Evolutionary conservation across 2,888 invertebrate species (phyloP), one percentile per base, ranked within the genome.

Genomic region (Graphium colonna): DNA sequence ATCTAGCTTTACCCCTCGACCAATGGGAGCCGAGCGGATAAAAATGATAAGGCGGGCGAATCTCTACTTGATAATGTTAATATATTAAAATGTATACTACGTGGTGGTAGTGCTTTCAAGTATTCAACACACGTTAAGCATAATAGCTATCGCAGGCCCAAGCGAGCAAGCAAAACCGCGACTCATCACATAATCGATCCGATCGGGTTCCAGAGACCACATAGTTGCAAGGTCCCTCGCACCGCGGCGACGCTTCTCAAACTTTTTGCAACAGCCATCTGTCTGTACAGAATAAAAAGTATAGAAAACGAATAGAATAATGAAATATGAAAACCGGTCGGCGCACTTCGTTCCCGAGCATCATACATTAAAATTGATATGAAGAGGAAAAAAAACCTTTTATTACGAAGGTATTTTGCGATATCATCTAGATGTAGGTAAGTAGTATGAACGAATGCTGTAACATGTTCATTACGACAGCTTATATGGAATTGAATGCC

Each of bases 201-300:
- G 58, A 62, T 66, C 65, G 62, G 65, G 65, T 65, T 67, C 59
- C 55, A 60, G 58, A 64, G 61, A 69, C 67, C 71, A 62, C 75
- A 67, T 56, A 56, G 52, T 59, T 61, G 59, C 75, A 75, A 77
- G 76, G 76, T 69, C 75, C 68, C 68, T 70, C 64, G 64, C 58
- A 54, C 45, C 39, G 57, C 46, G 47, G 47, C 51, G 55, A 9
- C 18, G 62, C 56, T 47, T n/a, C 44, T 47, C 66, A 69, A 68
- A 61, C 62, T 68, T 68, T 67, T 60, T 64, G 53, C 31, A 59
- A 51, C 51, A 49, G 51, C 64, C 60, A 67, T 63, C 63, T 65
- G 65, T 63, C 55, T 57, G n/a, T n/a, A n/a, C 58, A 56, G 57
- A 63, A 59, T 57, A 56, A 57, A 41, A 56, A 48, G 43, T 51